Evolutionary conservation across 2,888 invertebrate genomes (phyloP).

Genomic region (Agrenia bidenticulata): DNA sequence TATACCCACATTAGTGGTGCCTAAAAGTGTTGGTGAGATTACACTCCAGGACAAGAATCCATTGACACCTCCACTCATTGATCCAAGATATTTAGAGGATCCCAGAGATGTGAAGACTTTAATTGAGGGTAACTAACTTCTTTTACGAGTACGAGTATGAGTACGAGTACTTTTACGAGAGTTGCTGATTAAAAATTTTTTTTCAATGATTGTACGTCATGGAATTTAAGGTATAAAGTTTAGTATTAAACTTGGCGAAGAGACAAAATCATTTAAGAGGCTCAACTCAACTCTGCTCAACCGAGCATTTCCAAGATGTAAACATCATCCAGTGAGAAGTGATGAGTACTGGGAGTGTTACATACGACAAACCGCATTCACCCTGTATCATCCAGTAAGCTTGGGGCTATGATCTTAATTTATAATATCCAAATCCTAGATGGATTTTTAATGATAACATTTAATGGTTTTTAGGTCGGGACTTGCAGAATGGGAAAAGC

Average conservation of each 20-base stretch:
- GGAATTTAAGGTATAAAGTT: conserved; percentile 16
- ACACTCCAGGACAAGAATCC: conserved; percentile 43
- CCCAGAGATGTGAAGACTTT: conserved; percentile 42
- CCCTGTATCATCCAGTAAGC: conserved; percentile 24
- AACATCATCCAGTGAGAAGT: conserved; percentile 12
- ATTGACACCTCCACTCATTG: conserved; percentile 31
- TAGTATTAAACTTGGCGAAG: conserved; percentile 16
- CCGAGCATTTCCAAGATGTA: conserved; percentile 19
- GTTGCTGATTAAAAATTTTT: not conserved
- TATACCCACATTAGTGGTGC: conserved; percentile 26
- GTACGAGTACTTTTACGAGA: not conserved
- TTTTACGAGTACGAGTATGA: not conserved
- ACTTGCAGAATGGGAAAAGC: conserved; percentile 27
- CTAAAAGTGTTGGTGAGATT: conserved; percentile 42
- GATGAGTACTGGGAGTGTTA: conserved; percentile 32
- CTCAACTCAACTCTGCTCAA: conserved; percentile 5
- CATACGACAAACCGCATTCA: conserved; percentile 16
- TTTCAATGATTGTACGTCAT: too few species aligned
- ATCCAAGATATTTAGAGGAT: conserved; percentile 47
- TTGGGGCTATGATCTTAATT: not conserved
- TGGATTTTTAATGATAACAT: not conserved
- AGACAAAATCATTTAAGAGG: conserved; percentile 22
- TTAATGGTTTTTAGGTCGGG: conserved; percentile 17
- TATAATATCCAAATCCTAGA: not conserved
- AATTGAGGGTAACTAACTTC: conserved; percentile 36